Conservation (phyloP, 2,113 vertebrate genomes). For the Saimiri boliviensis region DNA sequence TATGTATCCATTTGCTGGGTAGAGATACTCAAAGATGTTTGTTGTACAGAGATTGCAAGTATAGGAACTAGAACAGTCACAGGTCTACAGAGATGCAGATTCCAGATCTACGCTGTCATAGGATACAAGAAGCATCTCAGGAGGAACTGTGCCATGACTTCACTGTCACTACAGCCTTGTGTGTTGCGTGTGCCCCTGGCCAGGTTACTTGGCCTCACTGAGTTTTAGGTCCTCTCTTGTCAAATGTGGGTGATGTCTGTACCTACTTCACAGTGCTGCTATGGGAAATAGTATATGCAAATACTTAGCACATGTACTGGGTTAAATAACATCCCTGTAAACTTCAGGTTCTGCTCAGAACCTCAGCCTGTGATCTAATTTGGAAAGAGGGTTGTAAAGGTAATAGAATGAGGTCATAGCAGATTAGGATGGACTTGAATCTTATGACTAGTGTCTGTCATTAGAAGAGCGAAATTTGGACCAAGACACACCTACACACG, state of each 20-base stretch:
- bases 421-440: neutral
- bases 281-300: fast-evolving
- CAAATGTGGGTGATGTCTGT: neutral
- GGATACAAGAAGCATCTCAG: neutral
- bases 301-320: neutral
- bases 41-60: neutral
- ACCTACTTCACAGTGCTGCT: neutral
- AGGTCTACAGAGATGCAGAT: neutral
- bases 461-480: neutral
- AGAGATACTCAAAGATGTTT: neutral
- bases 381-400: neutral
- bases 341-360: neutral
- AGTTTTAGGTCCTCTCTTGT: neutral
- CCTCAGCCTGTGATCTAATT: neutral
- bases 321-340: no score
- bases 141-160: no score
- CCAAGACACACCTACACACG: neutral
- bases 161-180: neutral
- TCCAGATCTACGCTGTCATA: neutral
- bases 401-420: neutral
- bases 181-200: neutral
- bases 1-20: neutral
- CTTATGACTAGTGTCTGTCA: neutral
- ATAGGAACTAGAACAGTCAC: neutral
- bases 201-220: neutral